Conservation (phyloP, 2,888 invertebrate species). For the Gryllus longicercus region DNA sequence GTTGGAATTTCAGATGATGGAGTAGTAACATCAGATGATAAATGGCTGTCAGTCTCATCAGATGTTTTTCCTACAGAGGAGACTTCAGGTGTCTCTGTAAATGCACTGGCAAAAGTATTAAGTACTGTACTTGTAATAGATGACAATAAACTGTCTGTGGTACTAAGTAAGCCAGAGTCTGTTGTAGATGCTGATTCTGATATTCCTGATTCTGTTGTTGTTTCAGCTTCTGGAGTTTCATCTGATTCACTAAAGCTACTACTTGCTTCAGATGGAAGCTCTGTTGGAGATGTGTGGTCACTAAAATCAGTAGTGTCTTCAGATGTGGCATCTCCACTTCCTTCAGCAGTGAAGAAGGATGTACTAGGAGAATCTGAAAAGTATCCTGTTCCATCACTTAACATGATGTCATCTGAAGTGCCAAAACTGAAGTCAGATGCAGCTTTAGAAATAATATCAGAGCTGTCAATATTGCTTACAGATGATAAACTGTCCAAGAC, state of each 20-base stretch:
- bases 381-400: constrained; percentile 49
- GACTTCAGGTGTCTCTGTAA: too few relatives aligned
- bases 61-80: too few relatives aligned
- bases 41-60: too few relatives aligned
- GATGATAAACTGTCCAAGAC: background rate
- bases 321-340: constrained; percentile 24
- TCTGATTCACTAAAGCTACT: constrained; percentile 26
- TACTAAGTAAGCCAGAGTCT: background rate
- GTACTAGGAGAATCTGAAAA: constrained; percentile 28
- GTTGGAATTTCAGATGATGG: background rate
- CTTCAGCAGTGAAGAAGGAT: background rate
- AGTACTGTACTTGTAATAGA: too few relatives aligned
- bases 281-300: constrained; percentile 20
- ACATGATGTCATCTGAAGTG: constrained; percentile 50
- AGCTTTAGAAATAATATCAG: constrained; percentile 29
- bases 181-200: background rate
- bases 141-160: background rate
- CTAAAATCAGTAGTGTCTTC: constrained; percentile 29
- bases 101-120: too few relatives aligned
- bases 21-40: too few relatives aligned
- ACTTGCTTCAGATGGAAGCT: constrained; percentile 32
- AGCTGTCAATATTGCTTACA: constrained; percentile 2
- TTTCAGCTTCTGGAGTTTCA: background rate
- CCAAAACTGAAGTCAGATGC: constrained; percentile 45
- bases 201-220: background rate